These are phyloP conservation scores for Eupithecia subfuscata DNA, from an alignment of 2,888 invertebrate genomes.

Conservation along the genomic window DNA sequence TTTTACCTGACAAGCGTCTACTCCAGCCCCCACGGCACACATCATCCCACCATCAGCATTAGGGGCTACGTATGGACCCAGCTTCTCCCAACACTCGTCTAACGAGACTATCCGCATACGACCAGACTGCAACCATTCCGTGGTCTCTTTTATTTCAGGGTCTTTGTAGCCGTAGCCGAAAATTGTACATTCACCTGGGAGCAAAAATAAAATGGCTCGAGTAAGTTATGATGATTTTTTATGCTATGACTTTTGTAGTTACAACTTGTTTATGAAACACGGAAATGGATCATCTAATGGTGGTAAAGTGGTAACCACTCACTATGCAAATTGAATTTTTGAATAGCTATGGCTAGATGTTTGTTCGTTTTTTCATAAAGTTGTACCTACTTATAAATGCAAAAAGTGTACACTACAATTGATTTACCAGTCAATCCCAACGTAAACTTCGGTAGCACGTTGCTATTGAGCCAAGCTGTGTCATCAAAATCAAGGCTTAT, in stretches of 20 bases:
- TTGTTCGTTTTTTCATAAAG: neutral
- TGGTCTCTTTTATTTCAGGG: constrained; percentile 49
- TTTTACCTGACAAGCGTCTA: constrained; percentile 74
- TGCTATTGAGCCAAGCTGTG: constrained; percentile 56
- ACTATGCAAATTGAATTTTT: too few relatives aligned
- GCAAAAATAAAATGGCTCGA: neutral
- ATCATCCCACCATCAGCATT: constrained; percentile 67
- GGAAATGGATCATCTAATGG: neutral
- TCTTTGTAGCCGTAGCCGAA: constrained; percentile 72
- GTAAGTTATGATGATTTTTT: too few relatives aligned
- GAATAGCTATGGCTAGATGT: too few relatives aligned
- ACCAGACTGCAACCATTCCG: constrained; percentile 61
- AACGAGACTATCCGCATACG: constrained; percentile 65
- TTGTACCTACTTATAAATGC: neutral
- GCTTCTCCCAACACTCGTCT: constrained; percentile 61
- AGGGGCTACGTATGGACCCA: constrained; percentile 69
- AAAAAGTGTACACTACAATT: neutral
- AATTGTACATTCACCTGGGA: constrained; percentile 70
- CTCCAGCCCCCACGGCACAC: constrained; percentile 71
- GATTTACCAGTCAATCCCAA: constrained; percentile 73
- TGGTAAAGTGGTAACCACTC: neutral
- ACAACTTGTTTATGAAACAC: too few relatives aligned
- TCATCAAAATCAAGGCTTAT: constrained; percentile 57
- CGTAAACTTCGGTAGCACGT: constrained; percentile 63
- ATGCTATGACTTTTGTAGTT: neutral